Percentiles rank a stretch among this genome's conserved stretches.
Evolutionary conservation across 2,888 invertebrate genomes (phyloP).

Genomic region (Eremobia ochroleuca): DNA sequence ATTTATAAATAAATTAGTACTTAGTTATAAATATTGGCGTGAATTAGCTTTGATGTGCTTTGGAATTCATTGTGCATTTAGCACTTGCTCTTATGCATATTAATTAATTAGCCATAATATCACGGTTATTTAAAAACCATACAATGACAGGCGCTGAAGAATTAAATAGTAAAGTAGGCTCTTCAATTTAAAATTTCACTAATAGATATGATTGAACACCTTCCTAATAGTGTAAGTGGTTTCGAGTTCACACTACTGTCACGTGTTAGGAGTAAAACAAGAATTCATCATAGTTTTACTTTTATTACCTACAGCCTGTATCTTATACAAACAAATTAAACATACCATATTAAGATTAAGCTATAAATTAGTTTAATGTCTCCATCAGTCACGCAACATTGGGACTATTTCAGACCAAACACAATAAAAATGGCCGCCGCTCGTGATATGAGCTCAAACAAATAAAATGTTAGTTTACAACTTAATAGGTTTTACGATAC

Average conservation of each 20-base stretch:
- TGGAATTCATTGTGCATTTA: neutral
- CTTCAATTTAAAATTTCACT: too few relatives aligned
- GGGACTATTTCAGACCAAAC: conserved; percentile 17
- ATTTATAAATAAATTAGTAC: conserved; percentile 24
- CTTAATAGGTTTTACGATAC: conserved; percentile 57
- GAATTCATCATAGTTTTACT: neutral
- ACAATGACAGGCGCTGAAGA: conserved; percentile 14
- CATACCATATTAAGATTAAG: conserved; percentile 12
- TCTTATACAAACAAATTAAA: conserved; percentile 26
- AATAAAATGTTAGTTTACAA: conserved; percentile 60
- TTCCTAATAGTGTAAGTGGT: neutral
- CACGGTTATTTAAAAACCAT: conserved; percentile 19
- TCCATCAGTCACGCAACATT: conserved; percentile 20
- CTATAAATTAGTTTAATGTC: conserved; percentile 47
- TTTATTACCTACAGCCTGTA: conserved; percentile 3
- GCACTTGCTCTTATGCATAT: conserved; percentile 18
- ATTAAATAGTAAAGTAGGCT: neutral
- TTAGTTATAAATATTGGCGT: neutral
- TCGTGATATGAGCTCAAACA: conserved; percentile 24
- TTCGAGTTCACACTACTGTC: neutral
- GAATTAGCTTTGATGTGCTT: neutral
- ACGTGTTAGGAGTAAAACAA: neutral
- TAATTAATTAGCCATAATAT: conserved; percentile 13
- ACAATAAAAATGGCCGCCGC: conserved; percentile 18
- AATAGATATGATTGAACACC: too few relatives aligned